Base-by-base conservation (phyloP, 2,888 invertebrate species). In the Idaea biselata region DNA sequence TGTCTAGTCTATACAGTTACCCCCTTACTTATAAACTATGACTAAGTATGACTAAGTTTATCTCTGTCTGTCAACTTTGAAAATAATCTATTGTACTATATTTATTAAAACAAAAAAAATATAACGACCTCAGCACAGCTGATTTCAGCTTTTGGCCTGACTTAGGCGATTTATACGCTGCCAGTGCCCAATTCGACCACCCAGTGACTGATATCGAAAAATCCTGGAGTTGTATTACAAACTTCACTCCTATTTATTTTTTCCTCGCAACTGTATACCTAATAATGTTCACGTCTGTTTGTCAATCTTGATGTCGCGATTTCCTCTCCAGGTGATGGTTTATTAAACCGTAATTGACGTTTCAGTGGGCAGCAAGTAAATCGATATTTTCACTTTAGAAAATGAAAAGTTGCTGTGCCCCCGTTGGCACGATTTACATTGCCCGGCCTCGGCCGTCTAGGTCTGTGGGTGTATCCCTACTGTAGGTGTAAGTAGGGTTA, bases 381-480 rank as follows among this genome's bases (percentile, higher is more conserved):
- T 80, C 80, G 74, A 78, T 74, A 79, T 81, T 81, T 81, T 81
- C 81, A 78, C 81, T 78, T 76, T 67, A 74, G 78, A 78, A 81
- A 80, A 79, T 75, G 79, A 80, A 79, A 79, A 78, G 79, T 73
- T 70, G 75, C 72, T 75, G 70, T 68, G 72, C 68, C 70, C 68
- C 67, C 68, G 69, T 71, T 66, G 72, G 67, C 74, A 75, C 77
- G 77, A 78, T 79, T 79, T 78, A 77, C 79, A 80, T 79, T 77
- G 73, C 18, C 16, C 17, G 18, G 56, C 17, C 4, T 59, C 32
- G 58, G 62, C 64, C 14, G 58, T 60, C 25, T 25, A 25, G 25
- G 3, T 25, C 65, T 68, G 71, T 70, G 70, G 70, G 73, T 73
- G 72, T 73, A 64, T 33, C 57, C 68, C 58, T 16, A n/a, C 16